Conservation (phyloP, 2,888 invertebrate species). For the Lysandra coridon region DNA sequence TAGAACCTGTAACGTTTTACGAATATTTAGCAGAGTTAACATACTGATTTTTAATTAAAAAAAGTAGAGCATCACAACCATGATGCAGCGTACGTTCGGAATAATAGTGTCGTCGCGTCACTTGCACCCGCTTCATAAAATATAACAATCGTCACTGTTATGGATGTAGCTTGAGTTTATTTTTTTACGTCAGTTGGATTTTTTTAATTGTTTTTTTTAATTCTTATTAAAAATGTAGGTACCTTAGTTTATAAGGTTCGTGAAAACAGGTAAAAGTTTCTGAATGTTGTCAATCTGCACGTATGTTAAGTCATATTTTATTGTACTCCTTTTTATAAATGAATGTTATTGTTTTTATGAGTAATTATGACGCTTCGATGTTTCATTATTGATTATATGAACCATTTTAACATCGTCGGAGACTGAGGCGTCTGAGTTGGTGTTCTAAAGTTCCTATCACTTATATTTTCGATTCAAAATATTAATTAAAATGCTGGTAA, state of each 20-base stretch:
- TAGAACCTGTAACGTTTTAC: too few relatives aligned
- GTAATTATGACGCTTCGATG: background rate
- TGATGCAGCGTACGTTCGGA: constrained; percentile 4
- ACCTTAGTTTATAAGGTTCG: background rate
- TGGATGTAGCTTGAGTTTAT: constrained; percentile 22
- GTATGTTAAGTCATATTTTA: background rate
- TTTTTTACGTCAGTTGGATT: background rate
- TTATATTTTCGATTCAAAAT: background rate
- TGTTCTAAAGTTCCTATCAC: constrained; percentile 1
- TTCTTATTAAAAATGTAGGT: background rate
- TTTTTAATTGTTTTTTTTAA: background rate
- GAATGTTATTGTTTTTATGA: background rate
- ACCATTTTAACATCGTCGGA: background rate
- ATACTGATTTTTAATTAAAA: background rate
- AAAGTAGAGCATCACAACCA: background rate
- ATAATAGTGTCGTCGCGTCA: constrained; percentile 12
- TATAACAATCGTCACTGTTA: constrained; percentile 9
- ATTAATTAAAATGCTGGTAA: background rate
- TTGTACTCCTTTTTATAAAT: background rate
- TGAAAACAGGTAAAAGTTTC: background rate
- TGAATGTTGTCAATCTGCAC: background rate
- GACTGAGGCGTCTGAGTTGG: background rate
- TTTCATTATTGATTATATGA: background rate
- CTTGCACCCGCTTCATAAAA: constrained; percentile 17
- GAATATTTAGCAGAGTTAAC: too few relatives aligned